Base-by-base conservation (phyloP, 2,888 invertebrate genomes). In the Limnephilus rhombicus region DNA sequence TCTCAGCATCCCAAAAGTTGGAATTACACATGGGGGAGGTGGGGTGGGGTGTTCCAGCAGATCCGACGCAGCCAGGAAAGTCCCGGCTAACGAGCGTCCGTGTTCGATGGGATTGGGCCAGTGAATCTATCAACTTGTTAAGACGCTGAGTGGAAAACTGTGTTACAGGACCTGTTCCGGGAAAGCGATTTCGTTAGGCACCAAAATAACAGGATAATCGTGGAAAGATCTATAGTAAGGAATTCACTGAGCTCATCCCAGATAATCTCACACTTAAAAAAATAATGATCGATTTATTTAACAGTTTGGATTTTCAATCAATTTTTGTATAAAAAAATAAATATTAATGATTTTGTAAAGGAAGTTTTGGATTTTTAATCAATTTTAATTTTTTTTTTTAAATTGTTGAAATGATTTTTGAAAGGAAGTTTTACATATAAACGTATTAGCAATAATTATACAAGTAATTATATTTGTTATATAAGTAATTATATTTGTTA, bases 111-210 rank as follows among this genome's bases (percentile, higher is more conserved):
- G 34, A 68, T 87, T 68, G 31, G 68, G 7, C 68, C 87, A 31
- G 87, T 29, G 87, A 87, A 87, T 87, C 87, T 68, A 87, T 87
- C 87, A 53, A 87, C 34, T 53, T 68, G 87, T 53, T 87, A 87
- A 87, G 53, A 87, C 31, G 29, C 53, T 85, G 87, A 87, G 68
- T 87, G 87, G 87, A 87, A 87, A 87, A 87, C 87, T 68, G 87
- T 87, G 87, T 87, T 24, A 68, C 31, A 87, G 31, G 34, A 53
- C 34, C 53, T 68, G n/a, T 53, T 87, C 53, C n/a, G 29, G 87
- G 31, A 53, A 68, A 68, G 45, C 53, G 29, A 53, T 87, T 87
- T 53, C 68, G 87, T 87, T 53, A 87, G 68, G 87, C 34, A 18
- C 53, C 29, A 87, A 53, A 53, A 87, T 87, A 87, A 87, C 18